These are phyloP conservation scores for Chironomus riparius DNA, from an alignment of 2,888 invertebrate species.

Conservation along the genomic window DNA sequence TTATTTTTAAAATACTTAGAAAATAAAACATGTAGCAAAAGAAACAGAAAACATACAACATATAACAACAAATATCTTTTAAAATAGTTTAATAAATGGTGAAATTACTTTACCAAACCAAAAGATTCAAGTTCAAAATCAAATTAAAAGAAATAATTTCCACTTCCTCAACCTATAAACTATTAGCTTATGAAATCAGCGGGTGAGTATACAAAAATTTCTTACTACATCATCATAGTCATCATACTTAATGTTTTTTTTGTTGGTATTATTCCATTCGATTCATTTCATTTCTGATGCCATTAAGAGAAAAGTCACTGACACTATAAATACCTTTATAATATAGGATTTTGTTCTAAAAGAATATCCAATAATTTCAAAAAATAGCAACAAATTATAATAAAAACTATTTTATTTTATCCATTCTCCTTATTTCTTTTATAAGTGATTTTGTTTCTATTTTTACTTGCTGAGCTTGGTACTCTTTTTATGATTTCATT, in stretches of 20 bases:
- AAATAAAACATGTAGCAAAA: no score
- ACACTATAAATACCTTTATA: background rate
- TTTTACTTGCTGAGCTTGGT: no score
- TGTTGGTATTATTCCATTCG: background rate
- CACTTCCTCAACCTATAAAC: background rate
- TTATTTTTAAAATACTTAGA: no score
- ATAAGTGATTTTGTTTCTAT: background rate
- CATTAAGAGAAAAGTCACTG: background rate
- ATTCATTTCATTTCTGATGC: background rate
- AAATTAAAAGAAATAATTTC: background rate
- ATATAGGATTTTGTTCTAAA: background rate
- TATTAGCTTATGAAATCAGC: background rate
- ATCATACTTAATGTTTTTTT: background rate
- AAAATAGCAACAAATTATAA: background rate
- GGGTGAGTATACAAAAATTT: background rate
- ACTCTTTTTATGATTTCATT: background rate
- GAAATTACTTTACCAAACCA: no score
- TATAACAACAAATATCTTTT: no score
- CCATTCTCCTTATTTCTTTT: background rate
- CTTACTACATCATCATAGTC: background rate
- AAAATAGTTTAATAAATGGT: no score
- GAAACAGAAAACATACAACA: no score
- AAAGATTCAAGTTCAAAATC: no score
- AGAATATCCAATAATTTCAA: background rate
- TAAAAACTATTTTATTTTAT: background rate